A percentile compares a stretch with the other conserved stretches of the same genome.
Conservation (phyloP, 2,888 invertebrate genomes). For the Masnerella sp. region DNA sequence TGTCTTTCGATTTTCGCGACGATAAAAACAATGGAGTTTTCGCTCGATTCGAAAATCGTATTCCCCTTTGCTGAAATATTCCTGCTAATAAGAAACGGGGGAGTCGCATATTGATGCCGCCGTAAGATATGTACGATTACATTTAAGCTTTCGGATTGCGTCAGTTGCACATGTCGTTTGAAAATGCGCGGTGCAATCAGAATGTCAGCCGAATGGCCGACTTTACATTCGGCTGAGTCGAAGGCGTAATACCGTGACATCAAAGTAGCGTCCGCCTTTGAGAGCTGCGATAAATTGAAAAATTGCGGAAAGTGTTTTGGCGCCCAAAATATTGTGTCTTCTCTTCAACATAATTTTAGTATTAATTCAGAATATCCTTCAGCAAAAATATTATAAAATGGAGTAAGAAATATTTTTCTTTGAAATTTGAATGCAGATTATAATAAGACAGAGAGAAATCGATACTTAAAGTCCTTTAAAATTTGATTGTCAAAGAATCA, state of each 20-base stretch:
- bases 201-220: slow-evolving; percentile 39
- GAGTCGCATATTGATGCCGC: slow-evolving; percentile 32
- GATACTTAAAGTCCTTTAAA: no score
- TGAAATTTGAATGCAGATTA: no score
- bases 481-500: no score
- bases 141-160: slow-evolving; percentile 43
- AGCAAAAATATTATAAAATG: no score
- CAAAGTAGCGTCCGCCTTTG: slow-evolving; percentile 46
- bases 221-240: slow-evolving; percentile 35
- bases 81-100: slow-evolving; percentile 26
- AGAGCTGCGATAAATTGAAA: slow-evolving; percentile 43
- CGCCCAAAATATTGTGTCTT: no score
- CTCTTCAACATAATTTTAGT: no score
- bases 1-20: neutral
- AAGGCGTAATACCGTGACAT: slow-evolving; percentile 46
- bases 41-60: neutral
- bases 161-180: slow-evolving; percentile 51
- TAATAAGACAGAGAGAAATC: no score
- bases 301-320: slow-evolving; percentile 34
- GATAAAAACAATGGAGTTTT: slow-evolving; percentile 15
- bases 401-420: no score
- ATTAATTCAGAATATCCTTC: no score
- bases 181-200: slow-evolving; percentile 46
- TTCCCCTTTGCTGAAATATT: slow-evolving; percentile 8
- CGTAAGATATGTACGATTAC: slow-evolving; percentile 40